A percentile compares a stretch with the other conserved stretches of the same genome.
phyloP scores from a whole-genome alignment of 2,888 invertebrate species.

The Callyntrura sp. region DNA sequence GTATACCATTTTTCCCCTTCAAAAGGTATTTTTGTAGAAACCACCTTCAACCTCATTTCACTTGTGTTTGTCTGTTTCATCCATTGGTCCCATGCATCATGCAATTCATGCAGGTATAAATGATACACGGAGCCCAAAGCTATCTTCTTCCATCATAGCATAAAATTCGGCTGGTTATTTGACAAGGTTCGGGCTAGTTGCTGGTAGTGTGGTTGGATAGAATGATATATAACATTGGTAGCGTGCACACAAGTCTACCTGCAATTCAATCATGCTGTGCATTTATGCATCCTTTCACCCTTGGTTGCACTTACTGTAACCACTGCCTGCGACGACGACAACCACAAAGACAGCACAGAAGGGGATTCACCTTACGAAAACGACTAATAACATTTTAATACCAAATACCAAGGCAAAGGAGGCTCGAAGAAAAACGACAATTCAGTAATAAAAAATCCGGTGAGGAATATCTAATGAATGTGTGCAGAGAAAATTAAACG shows the following conservation, averaged over 20 bases:
- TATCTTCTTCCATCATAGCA: not conserved
- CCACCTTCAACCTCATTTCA: conserved; percentile 18
- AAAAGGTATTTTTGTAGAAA: conserved; percentile 55
- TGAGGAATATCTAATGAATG: conserved; percentile 44
- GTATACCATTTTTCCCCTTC: conserved; percentile 33
- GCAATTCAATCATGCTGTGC: conserved; percentile 73
- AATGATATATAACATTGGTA: conserved; percentile 19
- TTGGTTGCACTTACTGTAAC: conserved; percentile 73
- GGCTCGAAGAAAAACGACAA: conserved; percentile 62
- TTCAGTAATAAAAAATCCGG: conserved; percentile 55
- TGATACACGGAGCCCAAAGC: not conserved
- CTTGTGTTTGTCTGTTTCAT: not conserved
- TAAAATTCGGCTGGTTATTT: conserved; percentile 18
- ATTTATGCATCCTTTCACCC: conserved; percentile 78
- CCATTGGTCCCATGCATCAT: conserved; percentile 4
- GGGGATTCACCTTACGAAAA: conserved; percentile 71
- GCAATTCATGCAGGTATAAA: not conserved
- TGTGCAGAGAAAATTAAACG: conserved; percentile 23
- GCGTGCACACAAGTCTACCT: conserved; percentile 52
- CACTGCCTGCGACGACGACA: conserved; percentile 66
- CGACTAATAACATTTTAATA: conserved; percentile 71
- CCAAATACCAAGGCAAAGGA: conserved; percentile 48
- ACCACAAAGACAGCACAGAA: conserved; percentile 65
- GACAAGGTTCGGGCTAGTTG: not conserved
- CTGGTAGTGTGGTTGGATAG: conserved; percentile 26